Evolutionary conservation across 2,113 vertebrate species (phyloP).

Genomic region (Embiotoca jacksoni): DNA sequence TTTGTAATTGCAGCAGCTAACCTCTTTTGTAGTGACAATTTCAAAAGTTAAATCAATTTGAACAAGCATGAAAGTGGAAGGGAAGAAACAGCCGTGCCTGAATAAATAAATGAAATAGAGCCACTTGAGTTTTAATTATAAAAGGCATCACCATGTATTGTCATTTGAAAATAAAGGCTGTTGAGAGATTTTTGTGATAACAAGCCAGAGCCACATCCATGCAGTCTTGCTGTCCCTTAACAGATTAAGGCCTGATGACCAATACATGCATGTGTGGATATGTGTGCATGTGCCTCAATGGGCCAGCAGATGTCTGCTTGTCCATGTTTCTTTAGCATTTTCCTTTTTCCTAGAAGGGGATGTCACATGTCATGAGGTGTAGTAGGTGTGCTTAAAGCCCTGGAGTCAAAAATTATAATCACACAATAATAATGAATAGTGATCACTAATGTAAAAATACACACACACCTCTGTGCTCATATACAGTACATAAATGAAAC

Average conservation of each 20-base stretch:
- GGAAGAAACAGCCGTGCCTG: conserved; percentile 63
- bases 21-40: conserved; percentile 82
- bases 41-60: conserved; percentile 83
- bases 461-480: conserved; percentile 3
- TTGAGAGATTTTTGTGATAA: conserved; percentile 73
- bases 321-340: conserved; percentile 8
- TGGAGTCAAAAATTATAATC: conserved; percentile 8
- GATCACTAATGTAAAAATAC: conserved; percentile 19
- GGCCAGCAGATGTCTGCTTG: conserved; percentile 11
- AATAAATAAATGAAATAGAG: conserved; percentile 77
- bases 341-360: neutral
- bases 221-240: conserved; percentile 29
- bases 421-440: neutral
- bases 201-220: conserved; percentile 41
- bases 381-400: conserved; percentile 20
- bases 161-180: conserved; percentile 76
- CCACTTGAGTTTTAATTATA: conserved; percentile 80
- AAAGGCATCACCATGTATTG: conserved; percentile 64
- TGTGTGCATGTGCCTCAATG: conserved; percentile 10
- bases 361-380: conserved; percentile 21
- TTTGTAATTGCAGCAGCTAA: conserved; percentile 79
- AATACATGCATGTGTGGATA: conserved; percentile 24
- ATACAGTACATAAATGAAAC: conserved; percentile 30
- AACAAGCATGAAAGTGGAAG: conserved; percentile 76
- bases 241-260: conserved; percentile 36